Evolutionary conservation across 2,888 invertebrate genomes (phyloP).

Genomic region (Siphonodentalium dalli): DNA sequence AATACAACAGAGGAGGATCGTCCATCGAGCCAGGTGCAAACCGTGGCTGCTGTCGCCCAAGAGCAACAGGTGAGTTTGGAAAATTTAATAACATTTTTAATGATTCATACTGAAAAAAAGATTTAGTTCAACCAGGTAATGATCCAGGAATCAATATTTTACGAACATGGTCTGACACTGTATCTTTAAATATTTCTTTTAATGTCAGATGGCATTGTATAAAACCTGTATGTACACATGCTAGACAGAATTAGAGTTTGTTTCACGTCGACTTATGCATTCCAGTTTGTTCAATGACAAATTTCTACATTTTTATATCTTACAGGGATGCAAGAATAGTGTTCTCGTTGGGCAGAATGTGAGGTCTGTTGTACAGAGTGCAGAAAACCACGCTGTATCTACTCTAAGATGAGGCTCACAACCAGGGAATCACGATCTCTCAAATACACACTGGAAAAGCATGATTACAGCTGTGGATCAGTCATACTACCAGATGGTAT

Average conservation of each 20-base stretch:
- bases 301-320: slow-evolving; percentile 1
- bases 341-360: slow-evolving; percentile 23
- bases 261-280: too few species aligned
- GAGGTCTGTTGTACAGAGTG: slow-evolving; percentile 20
- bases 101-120: too few species aligned
- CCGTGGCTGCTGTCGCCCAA: slow-evolving; percentile 19
- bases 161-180: too few species aligned
- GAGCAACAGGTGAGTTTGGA: slow-evolving; percentile 29
- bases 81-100: too few species aligned
- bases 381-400: slow-evolving; percentile 24
- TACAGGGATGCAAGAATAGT: slow-evolving; percentile 15
- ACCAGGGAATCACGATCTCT: slow-evolving; percentile 13
- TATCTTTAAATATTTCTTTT: too few species aligned
- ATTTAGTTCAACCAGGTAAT: too few species aligned
- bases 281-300: too few species aligned
- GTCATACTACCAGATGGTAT: slow-evolving; percentile 21
- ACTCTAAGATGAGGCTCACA: slow-evolving; percentile 19
- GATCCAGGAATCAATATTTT: too few species aligned
- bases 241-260: too few species aligned
- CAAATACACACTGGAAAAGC: slow-evolving; percentile 14
- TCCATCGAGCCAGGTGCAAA: slow-evolving; percentile 10
- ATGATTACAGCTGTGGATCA: slow-evolving; percentile 19
- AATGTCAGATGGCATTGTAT: too few species aligned
- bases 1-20: slow-evolving; percentile 20
- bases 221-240: too few species aligned